Conservation (phyloP, 2,113 vertebrate species). For the Barnardius zonarius region DNA sequence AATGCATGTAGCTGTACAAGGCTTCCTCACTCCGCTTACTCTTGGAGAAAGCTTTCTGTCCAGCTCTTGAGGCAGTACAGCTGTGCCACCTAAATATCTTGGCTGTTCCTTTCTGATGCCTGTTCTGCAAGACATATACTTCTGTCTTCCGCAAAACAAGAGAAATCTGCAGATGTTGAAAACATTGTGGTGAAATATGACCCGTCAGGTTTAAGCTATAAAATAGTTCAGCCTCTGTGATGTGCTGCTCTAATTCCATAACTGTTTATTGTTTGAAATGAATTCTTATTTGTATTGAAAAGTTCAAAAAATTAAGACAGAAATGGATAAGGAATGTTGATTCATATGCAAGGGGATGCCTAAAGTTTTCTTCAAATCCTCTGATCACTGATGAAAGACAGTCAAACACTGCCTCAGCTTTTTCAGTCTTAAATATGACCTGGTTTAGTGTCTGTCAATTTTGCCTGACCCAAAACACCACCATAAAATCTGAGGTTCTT, state of each 20-base stretch:
- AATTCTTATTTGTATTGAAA: background rate
- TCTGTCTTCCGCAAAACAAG: background rate
- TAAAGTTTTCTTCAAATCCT: background rate
- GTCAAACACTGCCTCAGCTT: background rate
- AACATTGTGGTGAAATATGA: background rate
- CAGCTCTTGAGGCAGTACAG: background rate
- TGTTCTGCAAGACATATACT: background rate
- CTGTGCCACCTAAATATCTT: slow-evolving; percentile 16
- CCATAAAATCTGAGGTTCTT: background rate
- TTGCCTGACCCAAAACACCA: background rate
- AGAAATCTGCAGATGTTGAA: slow-evolving; percentile 12
- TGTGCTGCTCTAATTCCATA: background rate
- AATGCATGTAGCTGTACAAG: background rate
- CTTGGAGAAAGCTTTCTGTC: background rate
- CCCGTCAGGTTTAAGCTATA: background rate
- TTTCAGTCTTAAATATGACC: background rate
- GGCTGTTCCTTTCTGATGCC: background rate
- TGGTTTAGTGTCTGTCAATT: background rate
- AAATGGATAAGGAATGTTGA: background rate
- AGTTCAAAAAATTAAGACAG: background rate
- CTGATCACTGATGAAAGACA: background rate
- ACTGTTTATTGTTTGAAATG: background rate
- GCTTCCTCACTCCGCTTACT: accelerated
- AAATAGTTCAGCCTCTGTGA: background rate
- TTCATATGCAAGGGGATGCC: background rate